Conservation (phyloP, 2,113 vertebrate genomes). For the Gracilinanus agilis region DNA sequence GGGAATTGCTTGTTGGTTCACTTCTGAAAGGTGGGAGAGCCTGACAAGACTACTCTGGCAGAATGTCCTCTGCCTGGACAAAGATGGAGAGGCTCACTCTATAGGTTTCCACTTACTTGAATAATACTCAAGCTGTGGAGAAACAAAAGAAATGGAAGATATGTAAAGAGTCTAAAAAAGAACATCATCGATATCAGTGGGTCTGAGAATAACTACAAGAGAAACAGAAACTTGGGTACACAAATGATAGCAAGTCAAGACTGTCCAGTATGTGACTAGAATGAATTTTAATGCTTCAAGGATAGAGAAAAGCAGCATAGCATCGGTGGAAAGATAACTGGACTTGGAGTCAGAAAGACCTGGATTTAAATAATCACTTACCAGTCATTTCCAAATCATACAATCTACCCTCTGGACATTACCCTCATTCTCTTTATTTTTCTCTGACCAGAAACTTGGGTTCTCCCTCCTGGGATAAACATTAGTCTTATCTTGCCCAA, state of each 20-base stretch:
- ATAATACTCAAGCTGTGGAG: neutral
- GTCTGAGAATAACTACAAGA: neutral
- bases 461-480: neutral
- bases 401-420: neutral
- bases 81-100: neutral
- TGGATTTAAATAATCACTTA: neutral
- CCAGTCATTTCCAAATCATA: neutral
- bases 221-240: neutral
- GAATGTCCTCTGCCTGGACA: neutral
- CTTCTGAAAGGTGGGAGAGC: neutral
- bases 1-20: neutral
- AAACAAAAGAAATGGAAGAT: neutral
- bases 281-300: neutral
- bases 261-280: neutral
- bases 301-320: neutral
- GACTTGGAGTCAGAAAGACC: too few species aligned
- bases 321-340: neutral
- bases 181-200: neutral
- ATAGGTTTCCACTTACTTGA: neutral
- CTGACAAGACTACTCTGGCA: neutral
- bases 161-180: neutral
- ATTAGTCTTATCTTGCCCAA: neutral
- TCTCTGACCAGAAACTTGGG: neutral
- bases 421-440: neutral
- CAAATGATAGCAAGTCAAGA: neutral